Evolutionary conservation across 2,797 vertebrate species (phyloP), one percentile per base, ranked within the genome.

Genomic region (Halcyon leucocephala): DNA sequence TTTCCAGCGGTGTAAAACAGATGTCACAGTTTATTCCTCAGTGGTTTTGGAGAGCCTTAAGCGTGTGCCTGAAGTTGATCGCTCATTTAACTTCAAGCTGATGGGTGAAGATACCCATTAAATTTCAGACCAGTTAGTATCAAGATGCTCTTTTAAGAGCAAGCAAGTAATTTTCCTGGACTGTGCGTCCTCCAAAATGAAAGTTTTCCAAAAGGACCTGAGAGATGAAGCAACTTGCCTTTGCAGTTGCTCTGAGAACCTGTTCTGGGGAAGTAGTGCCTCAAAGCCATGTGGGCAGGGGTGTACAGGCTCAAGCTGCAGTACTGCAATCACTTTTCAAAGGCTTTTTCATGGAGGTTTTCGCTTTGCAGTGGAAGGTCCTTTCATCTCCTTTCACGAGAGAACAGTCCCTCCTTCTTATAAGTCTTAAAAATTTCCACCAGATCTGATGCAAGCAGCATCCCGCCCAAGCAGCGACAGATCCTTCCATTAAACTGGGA

Each of bases 31-130:
- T 48, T 39, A 18, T 14, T 84, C 51, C 58, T 87, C 31, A 12
- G 66, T 67, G 55, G 21, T 39, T 84, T 86, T 48, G 39, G 62
- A 72, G 44, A 93, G 24, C 41, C 28, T 57, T 55, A 49, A 61
- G 67, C 25, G 22, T 0, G 0, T 39, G 24, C 20, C 49, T 13
- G 11, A 62, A 46, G n/a, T 1, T 60, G 46, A n/a, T 54, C n/a
- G 9, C 33, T 79, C 7, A 0, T 84, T 89, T 90, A 65, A 57
- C 54, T 80, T 82, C 1, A 13, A 54, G 29, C 12, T 61, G 6
- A 7, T 14, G 24, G 65, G 24, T 64, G 46, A 69, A 46, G 52
- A 65, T 72, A 18, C n/a, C 46, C 2, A 0, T 83, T 67, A 60
- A 65, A 65, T 41, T 78, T 72, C 46, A 86, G 28, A 76, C 29